These are phyloP conservation scores for Alca torda DNA, from an alignment of 2,797 vertebrate species.

Conservation along the genomic window DNA sequence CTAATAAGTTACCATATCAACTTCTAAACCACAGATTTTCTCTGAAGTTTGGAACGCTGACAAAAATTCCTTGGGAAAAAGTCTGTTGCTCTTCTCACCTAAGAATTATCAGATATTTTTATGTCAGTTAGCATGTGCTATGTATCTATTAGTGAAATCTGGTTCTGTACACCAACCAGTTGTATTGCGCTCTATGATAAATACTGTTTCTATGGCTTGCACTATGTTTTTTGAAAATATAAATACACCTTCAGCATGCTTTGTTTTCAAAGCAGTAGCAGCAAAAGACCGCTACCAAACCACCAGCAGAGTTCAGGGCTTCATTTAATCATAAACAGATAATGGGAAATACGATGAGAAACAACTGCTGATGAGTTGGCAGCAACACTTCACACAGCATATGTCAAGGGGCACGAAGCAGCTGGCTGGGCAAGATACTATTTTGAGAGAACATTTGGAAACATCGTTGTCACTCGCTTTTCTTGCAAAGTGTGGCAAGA, in stretches of 20 bases:
- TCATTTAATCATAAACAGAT: background rate
- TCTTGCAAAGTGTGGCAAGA: background rate
- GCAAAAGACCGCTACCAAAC: background rate
- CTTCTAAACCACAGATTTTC: background rate
- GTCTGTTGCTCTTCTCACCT: background rate
- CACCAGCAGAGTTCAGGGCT: background rate
- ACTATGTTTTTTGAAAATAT: fast-evolving
- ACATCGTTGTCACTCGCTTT: background rate
- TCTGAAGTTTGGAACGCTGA: background rate
- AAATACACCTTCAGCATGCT: background rate
- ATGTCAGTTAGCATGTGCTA: background rate
- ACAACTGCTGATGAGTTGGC: background rate
- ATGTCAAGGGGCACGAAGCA: background rate
- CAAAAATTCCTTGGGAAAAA: background rate
- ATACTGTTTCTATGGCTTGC: background rate
- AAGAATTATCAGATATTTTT: background rate
- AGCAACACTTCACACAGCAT: background rate
- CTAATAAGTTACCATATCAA: background rate
- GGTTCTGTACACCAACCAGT: background rate
- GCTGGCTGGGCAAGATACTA: background rate
- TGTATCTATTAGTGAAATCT: background rate
- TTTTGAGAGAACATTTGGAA: slow-evolving; percentile 12
- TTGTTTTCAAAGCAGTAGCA: background rate
- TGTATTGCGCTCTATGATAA: background rate
- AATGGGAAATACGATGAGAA: background rate